Evolutionary conservation across 2,888 invertebrate species (phyloP).

Genomic region (Julus scandinavius): DNA sequence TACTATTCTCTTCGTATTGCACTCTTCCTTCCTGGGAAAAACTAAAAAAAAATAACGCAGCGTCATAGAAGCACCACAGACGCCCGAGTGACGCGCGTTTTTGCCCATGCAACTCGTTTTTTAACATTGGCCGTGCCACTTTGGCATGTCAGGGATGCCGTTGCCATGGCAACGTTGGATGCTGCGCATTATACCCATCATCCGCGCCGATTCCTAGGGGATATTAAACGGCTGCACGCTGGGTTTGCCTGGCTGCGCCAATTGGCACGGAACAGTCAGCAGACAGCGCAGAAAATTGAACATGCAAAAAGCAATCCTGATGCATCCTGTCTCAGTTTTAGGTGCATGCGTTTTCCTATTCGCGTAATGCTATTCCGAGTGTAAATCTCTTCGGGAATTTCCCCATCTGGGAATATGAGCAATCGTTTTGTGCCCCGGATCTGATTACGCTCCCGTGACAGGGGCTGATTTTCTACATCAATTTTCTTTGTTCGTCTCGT

Average conservation of each 20-base stretch:
- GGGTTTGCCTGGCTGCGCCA: slow-evolving; percentile 16
- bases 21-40: not conserved
- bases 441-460: slow-evolving; percentile 26
- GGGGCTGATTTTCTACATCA: slow-evolving; percentile 26
- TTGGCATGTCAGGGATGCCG: not conserved
- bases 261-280: slow-evolving; percentile 4
- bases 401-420: not conserved
- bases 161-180: slow-evolving; percentile 26
- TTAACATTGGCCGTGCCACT: not conserved
- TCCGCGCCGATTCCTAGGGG: slow-evolving; percentile 1
- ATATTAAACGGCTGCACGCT: slow-evolving; percentile 20
- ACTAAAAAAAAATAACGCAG: not conserved
- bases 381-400: slow-evolving; percentile 2
- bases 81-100: not conserved
- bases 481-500: slow-evolving; percentile 29
- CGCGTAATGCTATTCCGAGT: slow-evolving; percentile 13
- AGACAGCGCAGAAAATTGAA: slow-evolving; percentile 28
- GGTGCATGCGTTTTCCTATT: not conserved
- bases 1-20: no score
- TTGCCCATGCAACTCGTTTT: no score
- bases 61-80: not conserved
- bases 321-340: not conserved
- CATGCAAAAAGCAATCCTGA: slow-evolving; percentile 18
- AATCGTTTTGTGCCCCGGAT: slow-evolving; percentile 13
- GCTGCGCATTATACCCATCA: slow-evolving; percentile 14